These are phyloP conservation scores for Brachyptera risi DNA, from an alignment of 2,888 invertebrate genomes.

Conservation along the genomic window DNA sequence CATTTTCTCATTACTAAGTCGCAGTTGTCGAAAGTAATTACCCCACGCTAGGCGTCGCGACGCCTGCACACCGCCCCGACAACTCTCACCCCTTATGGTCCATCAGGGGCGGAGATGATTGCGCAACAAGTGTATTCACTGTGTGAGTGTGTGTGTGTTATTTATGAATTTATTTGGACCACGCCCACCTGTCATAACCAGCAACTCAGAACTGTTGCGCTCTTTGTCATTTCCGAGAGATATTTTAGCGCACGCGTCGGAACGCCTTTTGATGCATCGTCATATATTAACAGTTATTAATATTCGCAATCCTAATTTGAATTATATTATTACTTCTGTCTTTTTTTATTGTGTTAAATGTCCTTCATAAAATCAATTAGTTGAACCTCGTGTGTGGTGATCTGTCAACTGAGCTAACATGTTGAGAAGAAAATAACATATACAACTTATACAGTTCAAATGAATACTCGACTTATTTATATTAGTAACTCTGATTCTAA, in stretches of 20 bases:
- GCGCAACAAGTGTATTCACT: constrained; percentile 42
- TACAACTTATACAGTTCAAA: no score
- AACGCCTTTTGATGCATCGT: constrained; percentile 41
- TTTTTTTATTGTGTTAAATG: no score
- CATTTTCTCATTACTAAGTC: background rate
- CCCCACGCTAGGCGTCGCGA: background rate
- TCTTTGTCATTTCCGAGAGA: constrained; percentile 49
- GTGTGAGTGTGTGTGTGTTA: constrained; percentile 68
- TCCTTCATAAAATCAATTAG: no score
- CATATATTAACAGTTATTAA: background rate
- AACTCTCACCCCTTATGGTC: background rate
- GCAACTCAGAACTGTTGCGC: constrained; percentile 49
- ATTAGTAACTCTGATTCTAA: no score
- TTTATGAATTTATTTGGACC: constrained; percentile 61
- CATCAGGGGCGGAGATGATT: background rate
- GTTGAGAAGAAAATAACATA: no score
- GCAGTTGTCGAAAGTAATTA: constrained; percentile 1
- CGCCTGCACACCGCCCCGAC: background rate
- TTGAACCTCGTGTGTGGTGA: no score
- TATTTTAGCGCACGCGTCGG: constrained; percentile 43
- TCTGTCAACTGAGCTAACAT: no score
- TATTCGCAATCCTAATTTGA: no score
- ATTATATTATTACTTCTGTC: no score
- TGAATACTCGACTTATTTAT: no score
- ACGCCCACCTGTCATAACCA: constrained; percentile 69